Percentiles rank a stretch among this genome's conserved stretches.
Evolutionary conservation across 2,113 vertebrate species (phyloP).

Genomic region (Nesogale talazaci): DNA sequence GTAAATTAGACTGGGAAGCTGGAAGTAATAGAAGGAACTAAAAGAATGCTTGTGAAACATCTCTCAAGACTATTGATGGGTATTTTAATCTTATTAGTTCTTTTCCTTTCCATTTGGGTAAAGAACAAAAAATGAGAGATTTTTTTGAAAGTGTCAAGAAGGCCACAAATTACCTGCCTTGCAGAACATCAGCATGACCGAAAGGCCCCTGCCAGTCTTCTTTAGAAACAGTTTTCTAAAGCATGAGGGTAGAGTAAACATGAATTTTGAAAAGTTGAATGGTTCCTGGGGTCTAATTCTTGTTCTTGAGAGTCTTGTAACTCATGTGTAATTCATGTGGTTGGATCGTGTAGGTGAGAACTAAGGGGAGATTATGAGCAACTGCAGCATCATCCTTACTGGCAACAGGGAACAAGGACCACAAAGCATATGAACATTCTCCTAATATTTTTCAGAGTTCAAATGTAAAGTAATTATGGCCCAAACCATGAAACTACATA

Average conservation of each 20-base stretch:
- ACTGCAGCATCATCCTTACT: not conserved
- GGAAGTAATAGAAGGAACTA: not conserved
- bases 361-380: not conserved
- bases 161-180: not conserved
- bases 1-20: not conserved
- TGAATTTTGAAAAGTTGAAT: not conserved
- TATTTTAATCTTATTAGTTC: not conserved
- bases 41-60: not conserved
- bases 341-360: not conserved
- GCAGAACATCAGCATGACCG: not conserved
- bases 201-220: not conserved
- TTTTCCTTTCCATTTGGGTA: not conserved
- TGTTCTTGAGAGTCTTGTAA: not conserved
- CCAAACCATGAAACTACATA: not conserved
- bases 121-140: not conserved
- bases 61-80: not conserved
- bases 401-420: not conserved
- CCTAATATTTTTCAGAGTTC: not conserved
- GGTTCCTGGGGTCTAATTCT: not conserved
- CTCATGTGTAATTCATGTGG: not conserved
- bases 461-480: not conserved
- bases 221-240: not conserved
- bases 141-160: not conserved
- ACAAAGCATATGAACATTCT: accelerated
- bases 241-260: not conserved